A percentile compares a stretch with the other conserved stretches of the same genome.
Conservation (phyloP, 2,797 vertebrate genomes). For the Anisognathus igniventris region DNA sequence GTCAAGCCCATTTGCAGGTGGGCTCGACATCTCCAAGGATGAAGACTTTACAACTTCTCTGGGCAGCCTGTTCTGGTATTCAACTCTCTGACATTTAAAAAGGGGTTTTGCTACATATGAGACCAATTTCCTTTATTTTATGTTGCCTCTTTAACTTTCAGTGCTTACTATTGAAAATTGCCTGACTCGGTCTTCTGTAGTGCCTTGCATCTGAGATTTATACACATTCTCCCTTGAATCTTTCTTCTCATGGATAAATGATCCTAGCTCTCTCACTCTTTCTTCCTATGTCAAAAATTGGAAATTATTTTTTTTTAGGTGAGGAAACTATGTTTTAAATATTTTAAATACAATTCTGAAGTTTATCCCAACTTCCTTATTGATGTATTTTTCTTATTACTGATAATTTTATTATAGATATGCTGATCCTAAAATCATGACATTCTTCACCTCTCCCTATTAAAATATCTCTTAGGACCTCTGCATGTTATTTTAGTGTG, state of each 20-base stretch:
- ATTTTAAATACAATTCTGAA: neutral
- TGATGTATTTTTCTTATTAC: neutral
- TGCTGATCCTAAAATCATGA: neutral
- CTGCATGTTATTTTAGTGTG: neutral
- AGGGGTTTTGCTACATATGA: rapidly evolving
- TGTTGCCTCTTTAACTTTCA: neutral
- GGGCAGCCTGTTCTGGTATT: neutral
- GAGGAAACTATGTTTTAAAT: neutral
- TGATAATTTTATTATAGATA: neutral
- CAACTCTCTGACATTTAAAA: neutral
- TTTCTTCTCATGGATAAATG: neutral
- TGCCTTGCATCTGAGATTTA: neutral
- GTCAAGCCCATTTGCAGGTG: rapidly evolving
- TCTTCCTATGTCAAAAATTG: neutral
- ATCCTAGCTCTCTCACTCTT: neutral
- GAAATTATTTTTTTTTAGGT: neutral
- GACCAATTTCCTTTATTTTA: neutral
- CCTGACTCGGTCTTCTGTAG: neutral
- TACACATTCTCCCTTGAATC: neutral
- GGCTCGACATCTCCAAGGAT: neutral
- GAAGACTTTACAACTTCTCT: neutral
- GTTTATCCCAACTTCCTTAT: neutral
- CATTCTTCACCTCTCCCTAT: neutral
- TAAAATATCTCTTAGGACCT: neutral
- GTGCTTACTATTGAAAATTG: neutral